phyloP scores from a whole-genome alignment of 2,888 invertebrate genomes.

The Drosophila tripunctata region DNA sequence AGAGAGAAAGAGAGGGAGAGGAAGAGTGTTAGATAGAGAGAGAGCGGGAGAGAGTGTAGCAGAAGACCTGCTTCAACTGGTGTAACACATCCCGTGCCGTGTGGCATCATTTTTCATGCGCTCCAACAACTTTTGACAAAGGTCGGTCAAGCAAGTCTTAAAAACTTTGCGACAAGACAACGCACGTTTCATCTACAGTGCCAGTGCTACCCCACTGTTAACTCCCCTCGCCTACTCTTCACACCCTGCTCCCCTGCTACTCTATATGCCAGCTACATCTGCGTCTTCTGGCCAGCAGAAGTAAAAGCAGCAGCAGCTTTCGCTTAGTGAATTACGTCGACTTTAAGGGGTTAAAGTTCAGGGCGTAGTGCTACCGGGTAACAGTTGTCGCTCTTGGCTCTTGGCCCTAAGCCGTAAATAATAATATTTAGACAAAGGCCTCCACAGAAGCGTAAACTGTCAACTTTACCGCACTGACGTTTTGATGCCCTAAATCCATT shows the following conservation, averaged over 20 bases:
- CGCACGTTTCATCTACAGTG: slow-evolving; percentile 69
- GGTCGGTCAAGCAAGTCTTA: slow-evolving; percentile 81
- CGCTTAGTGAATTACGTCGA: slow-evolving; percentile 76
- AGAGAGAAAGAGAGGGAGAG: not conserved
- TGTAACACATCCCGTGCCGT: slow-evolving; percentile 69
- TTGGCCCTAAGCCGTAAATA: slow-evolving; percentile 78
- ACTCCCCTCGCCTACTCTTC: not conserved
- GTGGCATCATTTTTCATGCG: slow-evolving; percentile 80
- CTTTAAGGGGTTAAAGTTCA: slow-evolving; percentile 78
- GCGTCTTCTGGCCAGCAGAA: slow-evolving; percentile 35
- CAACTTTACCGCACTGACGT: slow-evolving; percentile 39
- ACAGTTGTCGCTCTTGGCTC: slow-evolving; percentile 76
- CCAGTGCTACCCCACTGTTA: not conserved
- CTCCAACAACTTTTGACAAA: slow-evolving; percentile 80
- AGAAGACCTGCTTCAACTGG: slow-evolving; percentile 18
- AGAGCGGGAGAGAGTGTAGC: not conserved
- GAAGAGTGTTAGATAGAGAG: not conserved
- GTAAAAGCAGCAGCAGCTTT: slow-evolving; percentile 59
- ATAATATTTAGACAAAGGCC: slow-evolving; percentile 76
- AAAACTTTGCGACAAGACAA: slow-evolving; percentile 79
- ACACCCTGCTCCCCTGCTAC: not conserved
- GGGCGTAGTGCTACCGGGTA: slow-evolving; percentile 64
- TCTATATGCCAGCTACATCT: slow-evolving; percentile 52
- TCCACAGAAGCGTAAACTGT: slow-evolving; percentile 29
- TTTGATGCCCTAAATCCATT: slow-evolving; percentile 57